phyloP scores from a whole-genome alignment of 2,888 invertebrate genomes.

The Synergus laeviventris region DNA sequence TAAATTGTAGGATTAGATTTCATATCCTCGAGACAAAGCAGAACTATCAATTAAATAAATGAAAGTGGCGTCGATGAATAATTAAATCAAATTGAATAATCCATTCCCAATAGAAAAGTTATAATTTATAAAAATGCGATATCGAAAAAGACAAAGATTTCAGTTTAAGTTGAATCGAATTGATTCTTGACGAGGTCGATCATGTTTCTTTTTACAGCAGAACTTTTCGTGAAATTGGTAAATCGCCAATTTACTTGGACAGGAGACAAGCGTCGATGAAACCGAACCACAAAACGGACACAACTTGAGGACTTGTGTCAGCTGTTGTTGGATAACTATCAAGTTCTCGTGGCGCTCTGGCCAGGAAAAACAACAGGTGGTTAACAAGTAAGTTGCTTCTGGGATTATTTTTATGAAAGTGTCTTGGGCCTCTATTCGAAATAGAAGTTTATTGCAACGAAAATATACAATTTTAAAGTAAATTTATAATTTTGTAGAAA shows the following conservation, averaged over 20 bases:
- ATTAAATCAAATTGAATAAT: not conserved
- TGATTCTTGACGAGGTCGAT: not conserved
- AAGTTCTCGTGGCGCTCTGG: conserved; percentile 53
- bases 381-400: conserved; percentile 61
- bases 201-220: conserved; percentile 18
- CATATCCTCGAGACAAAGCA: too few relatives aligned
- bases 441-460: not conserved
- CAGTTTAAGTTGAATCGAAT: not conserved
- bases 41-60: too few relatives aligned
- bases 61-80: too few relatives aligned
- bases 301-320: conserved; percentile 56
- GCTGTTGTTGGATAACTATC: conserved; percentile 56
- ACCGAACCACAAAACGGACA: conserved; percentile 50
- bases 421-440: not conserved
- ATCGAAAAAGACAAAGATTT: conserved; percentile 12
- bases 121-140: not conserved
- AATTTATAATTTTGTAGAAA: not conserved
- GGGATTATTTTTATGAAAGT: conserved; percentile 15
- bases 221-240: not conserved
- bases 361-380: conserved; percentile 69
- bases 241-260: not conserved
- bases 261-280: conserved; percentile 51
- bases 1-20: too few relatives aligned
- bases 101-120: not conserved
- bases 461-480: not conserved